A percentile compares a stretch with the other conserved stretches of the same genome.
Conservation (phyloP, 2,797 vertebrate species). For the Botia kubotai region DNA sequence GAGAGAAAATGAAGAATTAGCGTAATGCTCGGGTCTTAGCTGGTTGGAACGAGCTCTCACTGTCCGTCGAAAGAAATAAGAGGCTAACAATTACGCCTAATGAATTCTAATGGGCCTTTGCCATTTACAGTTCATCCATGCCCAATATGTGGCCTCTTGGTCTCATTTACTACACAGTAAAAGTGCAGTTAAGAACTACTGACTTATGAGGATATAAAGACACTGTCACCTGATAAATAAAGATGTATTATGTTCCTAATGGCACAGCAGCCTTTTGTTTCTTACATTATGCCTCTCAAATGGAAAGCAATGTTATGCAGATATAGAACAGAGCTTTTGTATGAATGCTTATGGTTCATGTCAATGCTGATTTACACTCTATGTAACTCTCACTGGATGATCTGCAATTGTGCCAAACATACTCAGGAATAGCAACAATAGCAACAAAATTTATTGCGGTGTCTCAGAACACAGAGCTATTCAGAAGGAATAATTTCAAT, state of each 20-base stretch:
- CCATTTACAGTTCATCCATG: slow-evolving; percentile 57
- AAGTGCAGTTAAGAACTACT: slow-evolving; percentile 22
- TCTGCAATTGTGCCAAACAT: neutral
- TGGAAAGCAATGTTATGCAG: neutral
- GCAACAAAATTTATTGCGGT: neutral
- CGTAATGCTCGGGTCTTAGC: slow-evolving; percentile 66
- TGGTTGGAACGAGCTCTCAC: slow-evolving; percentile 59
- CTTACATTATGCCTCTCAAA: neutral
- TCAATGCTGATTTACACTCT: neutral
- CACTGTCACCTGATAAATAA: slow-evolving; percentile 11
- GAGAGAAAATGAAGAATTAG: slow-evolving; percentile 72
- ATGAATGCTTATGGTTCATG: neutral
- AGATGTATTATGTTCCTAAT: neutral
- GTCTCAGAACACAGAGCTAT: neutral
- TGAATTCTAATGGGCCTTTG: slow-evolving; percentile 64
- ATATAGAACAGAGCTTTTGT: neutral
- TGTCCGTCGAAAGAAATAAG: slow-evolving; percentile 65
- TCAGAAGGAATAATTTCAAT: neutral
- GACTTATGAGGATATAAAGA: slow-evolving; percentile 10
- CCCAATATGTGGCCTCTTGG: slow-evolving; percentile 56
- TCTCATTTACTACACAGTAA: slow-evolving; percentile 52
- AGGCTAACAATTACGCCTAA: slow-evolving; percentile 62
- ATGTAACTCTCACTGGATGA: neutral
- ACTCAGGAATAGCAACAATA: neutral
- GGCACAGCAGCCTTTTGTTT: neutral